Percentiles rank a stretch among this genome's conserved stretches.
Evolutionary conservation across 2,888 invertebrate genomes (phyloP).

Genomic region (Drosophila mettleri): DNA sequence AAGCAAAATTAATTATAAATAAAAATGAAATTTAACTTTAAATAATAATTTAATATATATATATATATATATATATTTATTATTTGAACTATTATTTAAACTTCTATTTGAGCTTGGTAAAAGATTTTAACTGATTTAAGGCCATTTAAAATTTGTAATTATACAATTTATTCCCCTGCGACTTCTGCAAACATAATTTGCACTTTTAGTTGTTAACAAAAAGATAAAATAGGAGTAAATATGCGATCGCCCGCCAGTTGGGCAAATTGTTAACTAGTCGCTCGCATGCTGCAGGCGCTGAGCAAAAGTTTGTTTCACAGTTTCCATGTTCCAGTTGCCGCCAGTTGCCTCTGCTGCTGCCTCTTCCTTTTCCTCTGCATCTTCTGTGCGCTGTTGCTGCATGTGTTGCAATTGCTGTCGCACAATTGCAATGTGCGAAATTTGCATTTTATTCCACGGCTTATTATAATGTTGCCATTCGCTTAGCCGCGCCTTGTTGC

Average conservation of each 20-base stretch:
- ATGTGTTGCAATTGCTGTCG: conserved; percentile 56
- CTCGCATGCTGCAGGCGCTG: conserved; percentile 49
- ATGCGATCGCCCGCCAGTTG: conserved; percentile 30
- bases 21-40: too few species aligned
- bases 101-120: not conserved
- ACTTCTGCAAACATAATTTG: conserved; percentile 51
- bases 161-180: conserved; percentile 6
- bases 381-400: conserved; percentile 9
- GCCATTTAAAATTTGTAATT: not conserved
- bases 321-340: conserved; percentile 44
- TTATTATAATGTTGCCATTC: conserved; percentile 41
- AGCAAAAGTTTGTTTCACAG: conserved; percentile 52
- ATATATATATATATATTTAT: not conserved
- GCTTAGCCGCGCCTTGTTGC: not conserved
- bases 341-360: not conserved
- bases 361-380: not conserved
- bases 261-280: conserved; percentile 40
- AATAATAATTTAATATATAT: too few species aligned
- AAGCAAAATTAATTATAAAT: too few species aligned
- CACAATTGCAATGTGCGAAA: conserved; percentile 48
- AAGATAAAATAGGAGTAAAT: not conserved
- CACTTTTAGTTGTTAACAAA: conserved; percentile 63
- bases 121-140: not conserved
- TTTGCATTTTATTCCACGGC: conserved; percentile 61
- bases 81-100: too few species aligned